A percentile compares a stretch with the other conserved stretches of the same genome.
These are phyloP conservation scores for Albula glossodonta DNA, from an alignment of 2,113 vertebrate genomes.

Conservation along the genomic window DNA sequence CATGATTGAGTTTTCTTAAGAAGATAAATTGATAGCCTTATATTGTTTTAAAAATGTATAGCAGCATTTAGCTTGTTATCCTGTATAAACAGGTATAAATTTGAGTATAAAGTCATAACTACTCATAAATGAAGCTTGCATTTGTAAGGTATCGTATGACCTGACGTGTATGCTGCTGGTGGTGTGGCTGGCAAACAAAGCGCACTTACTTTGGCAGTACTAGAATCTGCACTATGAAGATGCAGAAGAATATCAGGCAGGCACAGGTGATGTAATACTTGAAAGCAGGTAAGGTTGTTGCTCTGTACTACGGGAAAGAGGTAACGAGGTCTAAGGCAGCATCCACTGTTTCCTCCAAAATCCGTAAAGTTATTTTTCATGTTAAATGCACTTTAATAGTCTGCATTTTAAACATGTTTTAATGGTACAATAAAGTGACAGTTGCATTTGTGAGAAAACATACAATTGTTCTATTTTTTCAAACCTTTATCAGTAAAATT, in stretches of 20 bases:
- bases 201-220: slow-evolving; percentile 90
- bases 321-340: slow-evolving; percentile 22
- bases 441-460: neutral
- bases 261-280: slow-evolving; percentile 97
- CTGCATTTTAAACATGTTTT: neutral
- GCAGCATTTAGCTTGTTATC: too few relatives aligned
- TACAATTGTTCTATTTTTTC: neutral
- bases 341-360: neutral
- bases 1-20: neutral
- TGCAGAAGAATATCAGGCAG: slow-evolving; percentile 94
- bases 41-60: neutral
- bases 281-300: slow-evolving; percentile 92
- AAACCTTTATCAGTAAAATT: neutral
- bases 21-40: neutral
- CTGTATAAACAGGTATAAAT: neutral
- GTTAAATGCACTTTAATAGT: neutral
- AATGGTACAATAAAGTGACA: too few relatives aligned
- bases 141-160: too few relatives aligned
- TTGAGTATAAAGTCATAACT: neutral
- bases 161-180: too few relatives aligned
- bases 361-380: neutral
- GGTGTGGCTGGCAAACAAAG: neutral
- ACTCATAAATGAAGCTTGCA: neutral
- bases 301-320: slow-evolving; percentile 79
- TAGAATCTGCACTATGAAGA: slow-evolving; percentile 93